Conservation (phyloP, 53 echinoderm and acorn worm genomes). For the Holothuria leucospilota region DNA sequence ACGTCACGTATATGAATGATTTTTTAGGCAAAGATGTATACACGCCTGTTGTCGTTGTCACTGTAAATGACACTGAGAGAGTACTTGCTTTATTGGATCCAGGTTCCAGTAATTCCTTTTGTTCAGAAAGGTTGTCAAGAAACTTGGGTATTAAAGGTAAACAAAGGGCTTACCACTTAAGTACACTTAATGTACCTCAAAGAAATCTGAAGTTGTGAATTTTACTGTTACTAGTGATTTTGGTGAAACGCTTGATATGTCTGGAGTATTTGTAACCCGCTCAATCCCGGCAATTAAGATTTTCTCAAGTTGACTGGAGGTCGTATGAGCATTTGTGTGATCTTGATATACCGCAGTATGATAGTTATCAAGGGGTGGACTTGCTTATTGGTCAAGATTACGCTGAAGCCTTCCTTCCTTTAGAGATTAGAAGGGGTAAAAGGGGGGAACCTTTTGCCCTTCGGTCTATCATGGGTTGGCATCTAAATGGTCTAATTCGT, state of each 20-base stretch:
- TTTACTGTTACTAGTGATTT: constrained; percentile 1
- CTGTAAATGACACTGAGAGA: constrained; percentile 24
- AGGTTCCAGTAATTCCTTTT: constrained; percentile 58
- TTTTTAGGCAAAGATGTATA: background rate
- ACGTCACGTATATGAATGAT: constrained; percentile 39
- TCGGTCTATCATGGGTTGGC: constrained; percentile 50
- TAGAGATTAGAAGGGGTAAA: constrained; percentile 52
- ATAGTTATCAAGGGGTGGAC: constrained; percentile 31
- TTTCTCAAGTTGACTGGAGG: constrained; percentile 22
- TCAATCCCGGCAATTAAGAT: constrained; percentile 50
- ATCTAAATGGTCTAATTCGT: constrained; percentile 44
- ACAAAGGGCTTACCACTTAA: constrained; percentile 13
- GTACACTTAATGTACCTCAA: constrained; percentile 33
- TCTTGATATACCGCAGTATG: constrained; percentile 28
- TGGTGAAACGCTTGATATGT: constrained; percentile 32
- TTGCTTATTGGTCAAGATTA: constrained; percentile 61
- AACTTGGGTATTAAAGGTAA: constrained; percentile 39
- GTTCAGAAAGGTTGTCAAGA: constrained; percentile 26
- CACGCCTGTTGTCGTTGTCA: constrained; percentile 54
- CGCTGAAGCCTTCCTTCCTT: constrained; percentile 50
- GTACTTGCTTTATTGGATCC: constrained; percentile 51
- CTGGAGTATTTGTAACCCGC: constrained; percentile 33
- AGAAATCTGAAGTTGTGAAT: constrained; percentile 39
- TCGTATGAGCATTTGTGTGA: constrained; percentile 38
- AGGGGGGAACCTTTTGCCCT: no score